Evolutionary conservation across 2,113 vertebrate genomes (phyloP).

Genomic region (Natator depressus): DNA sequence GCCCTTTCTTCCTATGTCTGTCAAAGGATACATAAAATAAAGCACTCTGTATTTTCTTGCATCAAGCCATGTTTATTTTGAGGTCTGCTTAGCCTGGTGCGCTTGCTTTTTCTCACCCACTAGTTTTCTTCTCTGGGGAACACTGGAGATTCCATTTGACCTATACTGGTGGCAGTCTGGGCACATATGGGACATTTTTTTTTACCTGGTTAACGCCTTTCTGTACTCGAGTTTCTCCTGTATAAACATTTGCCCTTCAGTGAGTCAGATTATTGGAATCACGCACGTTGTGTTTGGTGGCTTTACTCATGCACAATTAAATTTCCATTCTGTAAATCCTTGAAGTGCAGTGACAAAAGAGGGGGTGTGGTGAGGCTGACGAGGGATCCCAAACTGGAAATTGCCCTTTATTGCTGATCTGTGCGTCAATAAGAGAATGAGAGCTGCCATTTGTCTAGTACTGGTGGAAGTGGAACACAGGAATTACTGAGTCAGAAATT

Average conservation of each 20-base stretch:
- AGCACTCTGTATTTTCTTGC: not conserved
- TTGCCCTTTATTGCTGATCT: not conserved
- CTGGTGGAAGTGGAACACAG: not conserved
- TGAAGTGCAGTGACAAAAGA: not conserved
- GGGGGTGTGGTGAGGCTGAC: not conserved
- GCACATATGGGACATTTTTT: not conserved
- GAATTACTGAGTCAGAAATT: conserved; percentile 1
- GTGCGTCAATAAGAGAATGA: not conserved
- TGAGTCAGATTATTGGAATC: conserved; percentile 25
- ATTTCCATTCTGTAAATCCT: not conserved
- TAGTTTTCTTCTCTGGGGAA: not conserved
- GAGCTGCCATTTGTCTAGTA: not conserved
- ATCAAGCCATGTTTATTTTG: not conserved
- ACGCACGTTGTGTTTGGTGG: not conserved
- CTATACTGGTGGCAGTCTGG: not conserved
- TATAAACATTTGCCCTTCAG: not conserved
- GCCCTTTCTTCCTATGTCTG: not conserved
- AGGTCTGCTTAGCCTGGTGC: not conserved
- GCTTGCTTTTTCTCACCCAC: not conserved
- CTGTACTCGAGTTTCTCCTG: not conserved
- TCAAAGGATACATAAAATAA: not conserved
- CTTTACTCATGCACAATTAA: not conserved
- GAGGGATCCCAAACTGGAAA: not conserved
- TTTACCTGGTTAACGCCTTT: not conserved
- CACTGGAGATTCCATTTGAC: not conserved